Evolutionary conservation across 1,140 invertebrate genomes (phyloP), one percentile per base, ranked within the genome.

Genomic region (Dendrolimus kikuchii): DNA sequence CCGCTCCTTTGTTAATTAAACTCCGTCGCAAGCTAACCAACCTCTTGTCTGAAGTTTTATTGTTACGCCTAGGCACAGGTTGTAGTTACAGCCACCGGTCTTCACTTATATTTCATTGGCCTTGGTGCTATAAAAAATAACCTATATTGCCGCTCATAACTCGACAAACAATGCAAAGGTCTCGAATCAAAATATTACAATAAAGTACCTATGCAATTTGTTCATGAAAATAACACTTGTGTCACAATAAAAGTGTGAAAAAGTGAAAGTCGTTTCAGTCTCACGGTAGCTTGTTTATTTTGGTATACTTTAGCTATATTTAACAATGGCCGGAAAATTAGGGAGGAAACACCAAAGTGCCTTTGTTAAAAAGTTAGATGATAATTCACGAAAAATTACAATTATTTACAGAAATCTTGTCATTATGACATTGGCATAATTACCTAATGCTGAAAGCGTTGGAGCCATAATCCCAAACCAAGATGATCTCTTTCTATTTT

Each of bases 71-170:
- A 56, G 42, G 45, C 45, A 51, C 10, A 38, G 9, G 40, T 10
- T 49, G 39, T 6, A 45, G 42, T 7, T 50, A 50, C 47, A 47
- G 45, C 60, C 60, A 55, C 54, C 23, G 23, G 23, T 60, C 59
- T 64, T 55, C 62, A 55, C 51, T 62, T 44, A 40, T 62, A 58
- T 63, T 63, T 66, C 55, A 59, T 52, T 71, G 64, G 55, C 74
- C 70, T 79, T 72, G 71, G 57, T 55, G 51, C 46, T 47, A 51
- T 55, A 68, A 68, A 68, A 73, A 64, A 57, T 66, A 64, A 65
- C 51, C 53, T 60, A 61, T 53, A 50, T 65, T 8, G 49, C 59
- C 9, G 38, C 40, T 57, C 9, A 23, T 9, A 40, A 49, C 6
- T 5, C 0, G 39, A 45, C 46, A 46, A 44, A 52, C 46, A 23